Evolutionary conservation across 2,797 vertebrate species (phyloP).

Genomic region (Enteromius radiatus): DNA sequence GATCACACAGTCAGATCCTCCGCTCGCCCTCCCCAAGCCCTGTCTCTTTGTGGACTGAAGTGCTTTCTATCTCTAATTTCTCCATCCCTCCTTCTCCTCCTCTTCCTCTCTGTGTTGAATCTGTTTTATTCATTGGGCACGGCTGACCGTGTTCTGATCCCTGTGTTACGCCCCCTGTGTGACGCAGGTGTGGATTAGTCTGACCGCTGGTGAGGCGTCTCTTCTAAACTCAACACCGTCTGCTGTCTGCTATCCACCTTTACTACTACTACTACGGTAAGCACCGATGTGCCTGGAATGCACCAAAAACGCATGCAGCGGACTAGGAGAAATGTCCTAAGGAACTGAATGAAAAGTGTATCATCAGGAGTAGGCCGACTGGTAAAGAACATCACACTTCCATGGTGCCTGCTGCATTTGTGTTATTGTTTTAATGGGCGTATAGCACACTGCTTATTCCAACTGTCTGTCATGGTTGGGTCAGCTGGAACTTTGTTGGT

Average conservation of each 20-base stretch:
- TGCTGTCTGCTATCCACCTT: slow-evolving; percentile 78
- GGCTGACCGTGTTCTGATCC: slow-evolving; percentile 81
- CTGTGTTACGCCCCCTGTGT: slow-evolving; percentile 92
- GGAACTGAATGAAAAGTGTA: slow-evolving; percentile 34
- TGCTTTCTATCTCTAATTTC: slow-evolving; percentile 72
- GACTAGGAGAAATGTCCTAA: slow-evolving; percentile 47
- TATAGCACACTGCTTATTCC: slow-evolving; percentile 2
- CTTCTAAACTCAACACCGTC: slow-evolving; percentile 88
- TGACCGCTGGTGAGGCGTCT: slow-evolving; percentile 91
- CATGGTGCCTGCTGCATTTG: slow-evolving; percentile 40
- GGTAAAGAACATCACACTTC: slow-evolving; percentile 36
- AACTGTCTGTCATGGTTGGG: not conserved
- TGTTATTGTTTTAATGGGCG: slow-evolving; percentile 4
- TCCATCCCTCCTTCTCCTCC: slow-evolving; percentile 55
- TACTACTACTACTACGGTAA: slow-evolving; percentile 65
- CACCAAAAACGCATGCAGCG: slow-evolving; percentile 35
- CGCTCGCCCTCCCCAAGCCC: slow-evolving; percentile 68
- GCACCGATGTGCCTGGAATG: slow-evolving; percentile 43
- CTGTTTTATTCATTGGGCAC: slow-evolving; percentile 54
- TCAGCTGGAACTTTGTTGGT: not conserved
- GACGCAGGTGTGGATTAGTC: slow-evolving; percentile 98
- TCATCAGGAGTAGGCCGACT: slow-evolving; percentile 27
- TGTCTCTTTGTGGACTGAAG: slow-evolving; percentile 76
- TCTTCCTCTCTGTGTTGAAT: slow-evolving; percentile 72
- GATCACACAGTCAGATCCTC: slow-evolving; percentile 77